Evolutionary conservation across 1,140 invertebrate species (phyloP), one percentile per base, ranked within the genome.

Genomic region (Trichoplusia ni): DNA sequence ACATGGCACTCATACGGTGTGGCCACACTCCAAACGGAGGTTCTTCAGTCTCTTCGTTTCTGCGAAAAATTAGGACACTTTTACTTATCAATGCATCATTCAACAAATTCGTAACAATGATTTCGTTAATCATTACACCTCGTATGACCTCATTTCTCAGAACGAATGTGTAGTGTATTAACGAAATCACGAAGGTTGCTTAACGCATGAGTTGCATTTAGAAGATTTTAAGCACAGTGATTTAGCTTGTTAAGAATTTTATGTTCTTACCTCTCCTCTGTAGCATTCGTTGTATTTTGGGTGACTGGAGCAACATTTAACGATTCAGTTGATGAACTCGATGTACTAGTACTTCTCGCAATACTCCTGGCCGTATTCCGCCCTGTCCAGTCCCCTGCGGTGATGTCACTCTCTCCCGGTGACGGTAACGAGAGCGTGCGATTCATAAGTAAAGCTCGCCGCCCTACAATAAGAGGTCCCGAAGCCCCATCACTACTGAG

Each of bases 1-100:
- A 86, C 71, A 95, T 94, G 13, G 95, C 94, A 83, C 95, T 97
- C 44, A 95, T 92, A 2, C 93, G 92, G 84, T 97, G 95, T 0
- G 95, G 96, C 97, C 97, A 98, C 67, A 84, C 81, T 40, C 84
- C 89, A 76, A 89, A 85, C 59, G 87, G 82, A 31, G 84, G 81
- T 54, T 79, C 81, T 60, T 86, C 84, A 73, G 74, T 81, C 75
- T 89, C 87, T 67, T 86, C 82, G 64, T 74, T 83, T 78, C 86
- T 85, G 71, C 19, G 37, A 58, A 58, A 13, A 27, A 44, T 3
- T 4, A 14, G 27, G 18, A 40, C 23, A 42, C 4, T n/a, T 33
- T 23, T 8, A 0, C 6, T 44, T 19, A 21, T 42, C 37, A 8
- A n/a, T n/a, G n/a, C 16, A 31, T 21, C 23, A 11, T 58, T 58